Conservation (phyloP, 2,888 invertebrate species). For the Amphipoea oculea region DNA sequence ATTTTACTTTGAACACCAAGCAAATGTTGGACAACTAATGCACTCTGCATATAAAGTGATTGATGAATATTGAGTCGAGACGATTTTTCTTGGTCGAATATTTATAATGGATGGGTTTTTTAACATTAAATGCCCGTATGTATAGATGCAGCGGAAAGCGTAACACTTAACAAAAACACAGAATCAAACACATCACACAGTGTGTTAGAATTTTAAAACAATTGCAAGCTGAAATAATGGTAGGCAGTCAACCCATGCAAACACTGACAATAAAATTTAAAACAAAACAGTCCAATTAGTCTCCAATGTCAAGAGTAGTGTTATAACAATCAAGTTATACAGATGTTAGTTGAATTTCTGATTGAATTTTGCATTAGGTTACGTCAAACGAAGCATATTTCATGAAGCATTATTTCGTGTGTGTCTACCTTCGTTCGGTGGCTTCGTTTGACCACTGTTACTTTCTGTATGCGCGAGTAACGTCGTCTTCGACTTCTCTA, state of each 20-base stretch:
- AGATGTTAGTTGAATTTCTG: slow-evolving; percentile 70
- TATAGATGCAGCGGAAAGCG: slow-evolving; percentile 55
- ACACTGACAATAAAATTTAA: slow-evolving; percentile 73
- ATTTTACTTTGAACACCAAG: slow-evolving; percentile 28
- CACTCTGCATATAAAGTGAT: slow-evolving; percentile 39
- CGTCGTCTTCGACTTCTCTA: slow-evolving; percentile 89
- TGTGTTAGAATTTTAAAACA: slow-evolving; percentile 31
- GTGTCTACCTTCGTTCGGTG: slow-evolving; percentile 86
- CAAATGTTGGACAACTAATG: slow-evolving; percentile 21
- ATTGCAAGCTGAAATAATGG: slow-evolving; percentile 62
- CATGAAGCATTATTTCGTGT: slow-evolving; percentile 78
- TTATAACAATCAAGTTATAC: slow-evolving; percentile 63
- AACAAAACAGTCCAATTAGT: slow-evolving; percentile 72
- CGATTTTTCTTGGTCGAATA: neutral
- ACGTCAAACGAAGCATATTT: slow-evolving; percentile 86
- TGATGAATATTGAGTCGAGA: slow-evolving; percentile 14
- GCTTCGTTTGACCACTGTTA: slow-evolving; percentile 88
- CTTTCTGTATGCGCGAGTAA: slow-evolving; percentile 87
- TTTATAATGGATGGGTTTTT: slow-evolving; percentile 19
- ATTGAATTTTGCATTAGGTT: slow-evolving; percentile 83
- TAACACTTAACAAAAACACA: slow-evolving; percentile 29
- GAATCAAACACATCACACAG: slow-evolving; percentile 39
- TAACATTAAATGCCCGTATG: slow-evolving; percentile 18
- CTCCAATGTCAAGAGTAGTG: slow-evolving; percentile 68
- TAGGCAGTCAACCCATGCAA: slow-evolving; percentile 82